Base-by-base conservation (phyloP, 2,888 invertebrate species). In the Amphiduros pacificus region DNA sequence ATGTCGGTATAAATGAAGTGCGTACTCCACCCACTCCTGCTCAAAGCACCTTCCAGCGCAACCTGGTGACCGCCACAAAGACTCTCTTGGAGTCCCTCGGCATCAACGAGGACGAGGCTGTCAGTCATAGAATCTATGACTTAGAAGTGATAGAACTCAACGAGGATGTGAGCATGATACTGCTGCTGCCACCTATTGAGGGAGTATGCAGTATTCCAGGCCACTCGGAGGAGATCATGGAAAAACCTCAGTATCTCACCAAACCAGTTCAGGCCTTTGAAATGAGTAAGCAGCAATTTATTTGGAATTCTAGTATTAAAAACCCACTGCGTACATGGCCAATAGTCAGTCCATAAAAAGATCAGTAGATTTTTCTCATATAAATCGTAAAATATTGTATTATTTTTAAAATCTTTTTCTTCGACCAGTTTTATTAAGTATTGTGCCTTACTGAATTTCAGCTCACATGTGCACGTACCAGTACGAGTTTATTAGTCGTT, bases 401-500 rank as follows among this genome's bases (percentile, higher is more conserved):
- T n/a, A n/a, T n/a, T n/a, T n/a, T n/a, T n/a, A n/a, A n/a, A n/a
- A n/a, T n/a, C n/a, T n/a, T n/a, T n/a, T n/a, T n/a, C n/a, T n/a
- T n/a, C n/a, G n/a, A n/a, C n/a, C n/a, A n/a, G n/a, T n/a, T n/a
- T n/a, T n/a, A n/a, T n/a, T n/a, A n/a, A n/a, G n/a, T n/a, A n/a
- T n/a, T n/a, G n/a, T n/a, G n/a, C n/a, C n/a, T n/a, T n/a, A n/a
- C n/a, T n/a, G n/a, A n/a, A n/a, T 44, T 87, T 91, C 93, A 94
- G 93, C 96, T 65, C 96, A 98, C 80, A 86, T 97, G 66, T 91
- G 90, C 76, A 95, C 97, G 1, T 99, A 98, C 83, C 94, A 96
- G 78, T 89, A 89, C 55, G 91, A 90, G 71, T 91, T 98, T 66
- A 89, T 98, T 59, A 90, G 91, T 74, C 89, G 93, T 78, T 98